A percentile compares a stretch with the other conserved stretches of the same genome.
Evolutionary conservation across 2,113 vertebrate species (phyloP).

Genomic region (Falco punctatus): DNA sequence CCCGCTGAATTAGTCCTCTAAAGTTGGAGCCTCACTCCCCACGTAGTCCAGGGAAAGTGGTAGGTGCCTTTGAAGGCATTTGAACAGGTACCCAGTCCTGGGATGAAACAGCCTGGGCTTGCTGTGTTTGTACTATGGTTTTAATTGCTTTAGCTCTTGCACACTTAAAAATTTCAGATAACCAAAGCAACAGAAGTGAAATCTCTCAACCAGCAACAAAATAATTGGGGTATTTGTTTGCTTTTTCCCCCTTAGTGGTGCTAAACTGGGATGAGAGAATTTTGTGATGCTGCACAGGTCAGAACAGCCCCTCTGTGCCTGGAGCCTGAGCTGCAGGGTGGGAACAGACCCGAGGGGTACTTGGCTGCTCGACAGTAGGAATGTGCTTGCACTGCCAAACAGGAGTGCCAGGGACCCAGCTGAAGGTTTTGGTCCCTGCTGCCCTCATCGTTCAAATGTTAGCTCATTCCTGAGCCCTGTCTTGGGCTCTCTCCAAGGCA

Average conservation of each 20-base stretch:
- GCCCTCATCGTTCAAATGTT: not conserved
- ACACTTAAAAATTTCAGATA: not conserved
- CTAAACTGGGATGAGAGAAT: not conserved
- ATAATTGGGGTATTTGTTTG: not conserved
- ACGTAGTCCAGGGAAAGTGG: not conserved
- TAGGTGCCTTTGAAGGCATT: not conserved
- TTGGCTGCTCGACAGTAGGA: not conserved
- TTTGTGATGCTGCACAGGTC: rapidly evolving
- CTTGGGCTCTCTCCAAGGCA: not conserved
- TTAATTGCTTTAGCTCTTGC: not conserved
- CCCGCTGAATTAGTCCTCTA: not conserved
- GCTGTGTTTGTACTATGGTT: not conserved
- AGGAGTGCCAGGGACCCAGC: not conserved
- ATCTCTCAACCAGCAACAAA: not conserved
- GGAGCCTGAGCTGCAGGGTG: not conserved
- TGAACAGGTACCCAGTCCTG: not conserved
- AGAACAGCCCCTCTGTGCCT: not conserved
- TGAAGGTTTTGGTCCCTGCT: not conserved
- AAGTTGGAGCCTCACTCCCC: not conserved
- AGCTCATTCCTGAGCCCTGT: not conserved
- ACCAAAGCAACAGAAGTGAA: not conserved
- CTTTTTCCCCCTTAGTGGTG: not conserved
- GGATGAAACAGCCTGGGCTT: not conserved
- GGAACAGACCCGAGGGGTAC: not conserved
- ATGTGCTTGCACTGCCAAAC: not conserved